Conservation (phyloP, 2,113 vertebrate genomes). For the Takifugu bimaculatus region DNA sequence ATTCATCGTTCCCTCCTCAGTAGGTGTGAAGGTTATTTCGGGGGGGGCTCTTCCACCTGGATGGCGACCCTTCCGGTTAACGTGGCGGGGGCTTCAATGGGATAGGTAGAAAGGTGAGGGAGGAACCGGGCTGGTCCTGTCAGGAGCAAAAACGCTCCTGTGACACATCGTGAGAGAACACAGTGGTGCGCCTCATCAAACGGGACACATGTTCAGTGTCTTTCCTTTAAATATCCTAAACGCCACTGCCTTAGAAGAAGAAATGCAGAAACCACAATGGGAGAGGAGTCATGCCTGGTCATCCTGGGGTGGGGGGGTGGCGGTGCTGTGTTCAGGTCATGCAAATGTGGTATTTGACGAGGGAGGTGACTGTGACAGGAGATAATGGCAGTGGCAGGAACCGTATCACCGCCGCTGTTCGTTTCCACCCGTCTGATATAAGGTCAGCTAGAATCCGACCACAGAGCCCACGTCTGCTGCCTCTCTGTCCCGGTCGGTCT, state of each 20-base stretch:
- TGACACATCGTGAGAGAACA: conserved; percentile 26
- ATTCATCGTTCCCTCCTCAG: too few relatives aligned
- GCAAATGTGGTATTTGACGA: conserved; percentile 74
- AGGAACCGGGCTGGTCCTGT: conserved; percentile 46
- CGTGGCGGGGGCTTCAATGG: conserved; percentile 42
- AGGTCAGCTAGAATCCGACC: conserved; percentile 27
- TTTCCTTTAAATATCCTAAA: conserved; percentile 5
- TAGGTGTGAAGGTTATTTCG: too few relatives aligned
- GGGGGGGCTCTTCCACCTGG: conserved; percentile 16
- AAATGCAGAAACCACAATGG: conserved; percentile 56
- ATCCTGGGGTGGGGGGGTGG: conserved; percentile 35
- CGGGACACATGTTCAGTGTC: conserved; percentile 4
- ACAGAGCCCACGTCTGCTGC: not conserved
- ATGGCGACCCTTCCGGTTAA: conserved; percentile 14
- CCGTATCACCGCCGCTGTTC: conserved; percentile 13
- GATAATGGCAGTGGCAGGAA: conserved; percentile 48
- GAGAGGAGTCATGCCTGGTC: conserved; percentile 33
- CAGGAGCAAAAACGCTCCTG: conserved; percentile 53
- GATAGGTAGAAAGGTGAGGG: conserved; percentile 34
- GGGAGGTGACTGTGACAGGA: conserved; percentile 56
- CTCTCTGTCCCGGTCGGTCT: too few relatives aligned
- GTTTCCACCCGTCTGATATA: conserved; percentile 18
- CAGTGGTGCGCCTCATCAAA: conserved; percentile 47
- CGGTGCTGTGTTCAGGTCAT: conserved; percentile 50
- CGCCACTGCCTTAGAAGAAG: not conserved